phyloP scores from a whole-genome alignment of 2,888 invertebrate species.

The Deilephila elpenor region DNA sequence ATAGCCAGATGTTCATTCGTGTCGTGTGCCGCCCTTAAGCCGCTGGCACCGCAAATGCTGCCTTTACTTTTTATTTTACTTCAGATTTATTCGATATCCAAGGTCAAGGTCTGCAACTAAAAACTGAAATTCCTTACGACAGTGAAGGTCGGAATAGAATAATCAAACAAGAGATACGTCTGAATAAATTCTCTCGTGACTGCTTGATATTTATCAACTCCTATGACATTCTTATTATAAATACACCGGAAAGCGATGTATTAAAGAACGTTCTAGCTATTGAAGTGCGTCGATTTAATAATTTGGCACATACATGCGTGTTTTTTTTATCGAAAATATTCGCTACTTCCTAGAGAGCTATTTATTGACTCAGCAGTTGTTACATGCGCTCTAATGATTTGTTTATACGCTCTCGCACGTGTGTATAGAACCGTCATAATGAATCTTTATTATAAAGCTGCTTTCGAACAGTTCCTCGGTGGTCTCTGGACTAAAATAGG shows the following conservation, averaged over 20 bases:
- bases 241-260: not conserved
- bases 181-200: too few relatives aligned
- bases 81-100: too few relatives aligned
- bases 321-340: not conserved
- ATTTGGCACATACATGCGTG: not conserved
- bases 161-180: too few relatives aligned
- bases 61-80: too few relatives aligned
- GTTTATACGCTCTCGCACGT: conserved; percentile 8
- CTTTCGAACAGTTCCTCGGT: not conserved
- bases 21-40: not conserved
- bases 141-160: too few relatives aligned
- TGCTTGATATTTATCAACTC: too few relatives aligned
- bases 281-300: not conserved
- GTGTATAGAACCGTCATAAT: not conserved
- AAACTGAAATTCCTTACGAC: too few relatives aligned
- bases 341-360: not conserved
- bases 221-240: not conserved
- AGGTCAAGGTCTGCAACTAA: too few relatives aligned
- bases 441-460: not conserved
- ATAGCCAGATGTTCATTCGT: not conserved
- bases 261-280: not conserved
- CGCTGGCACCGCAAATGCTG: too few relatives aligned
- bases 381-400: not conserved
- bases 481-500: conserved; percentile 16
- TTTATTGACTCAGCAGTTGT: conserved; percentile 9